Percentiles rank a stretch among this genome's conserved stretches.
Conservation (phyloP, 1,140 invertebrate species). For the Drosophila pectinifera region DNA sequence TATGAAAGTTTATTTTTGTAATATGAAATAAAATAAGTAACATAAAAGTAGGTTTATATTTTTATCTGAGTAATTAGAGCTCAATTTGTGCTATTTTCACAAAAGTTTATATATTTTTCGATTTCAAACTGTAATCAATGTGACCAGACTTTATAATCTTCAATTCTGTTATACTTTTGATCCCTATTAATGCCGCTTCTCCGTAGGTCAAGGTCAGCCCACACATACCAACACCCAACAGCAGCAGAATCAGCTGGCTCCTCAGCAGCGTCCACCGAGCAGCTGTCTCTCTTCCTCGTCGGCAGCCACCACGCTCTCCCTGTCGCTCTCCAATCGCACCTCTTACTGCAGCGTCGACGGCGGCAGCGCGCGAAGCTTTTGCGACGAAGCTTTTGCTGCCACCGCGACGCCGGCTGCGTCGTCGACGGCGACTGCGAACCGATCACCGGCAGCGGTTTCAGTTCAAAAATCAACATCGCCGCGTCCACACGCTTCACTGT, state of each 20-base stretch:
- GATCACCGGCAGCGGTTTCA: slow-evolving; percentile 60
- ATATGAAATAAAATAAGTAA: too few species aligned
- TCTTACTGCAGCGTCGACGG: slow-evolving; percentile 83
- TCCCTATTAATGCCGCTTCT: neutral
- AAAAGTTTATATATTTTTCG: neutral
- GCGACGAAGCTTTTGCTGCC: slow-evolving; percentile 75
- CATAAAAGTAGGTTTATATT: too few species aligned
- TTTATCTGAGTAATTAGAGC: too few species aligned
- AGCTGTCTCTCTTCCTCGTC: slow-evolving; percentile 73
- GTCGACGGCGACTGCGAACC: slow-evolving; percentile 23
- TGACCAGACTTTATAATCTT: too few species aligned
- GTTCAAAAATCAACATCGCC: slow-evolving; percentile 69
- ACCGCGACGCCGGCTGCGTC: slow-evolving; percentile 34
- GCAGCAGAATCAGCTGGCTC: slow-evolving; percentile 55
- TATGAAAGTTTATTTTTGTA: too few species aligned
- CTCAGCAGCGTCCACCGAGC: slow-evolving; percentile 57
- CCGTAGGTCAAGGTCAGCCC: slow-evolving; percentile 71
- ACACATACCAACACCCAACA: slow-evolving; percentile 20
- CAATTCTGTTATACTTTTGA: neutral
- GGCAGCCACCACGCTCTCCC: slow-evolving; percentile 66
- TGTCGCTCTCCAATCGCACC: slow-evolving; percentile 73
- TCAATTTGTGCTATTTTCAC: neutral
- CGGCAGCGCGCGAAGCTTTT: slow-evolving; percentile 76
- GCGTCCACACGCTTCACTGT: slow-evolving; percentile 73
- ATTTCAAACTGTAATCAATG: neutral